Percentiles rank a stretch among this genome's conserved stretches.
These are phyloP conservation scores for Ophthalmotilapia sp. DNA, from an alignment of 2,113 vertebrate genomes.

Conservation along the genomic window DNA sequence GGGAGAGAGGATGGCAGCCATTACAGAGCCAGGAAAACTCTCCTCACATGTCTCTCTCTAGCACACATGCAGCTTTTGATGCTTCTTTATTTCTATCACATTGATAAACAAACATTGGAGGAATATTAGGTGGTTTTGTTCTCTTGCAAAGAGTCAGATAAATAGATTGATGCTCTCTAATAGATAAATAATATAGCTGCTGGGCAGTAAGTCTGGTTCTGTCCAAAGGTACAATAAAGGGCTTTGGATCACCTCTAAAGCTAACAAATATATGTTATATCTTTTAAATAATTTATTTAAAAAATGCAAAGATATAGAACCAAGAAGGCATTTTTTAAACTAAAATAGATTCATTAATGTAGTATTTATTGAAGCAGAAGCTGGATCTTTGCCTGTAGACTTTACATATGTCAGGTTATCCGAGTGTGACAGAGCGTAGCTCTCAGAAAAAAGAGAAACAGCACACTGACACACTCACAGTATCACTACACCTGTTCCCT, in stretches of 20 bases:
- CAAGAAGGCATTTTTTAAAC: neutral
- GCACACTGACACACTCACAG: neutral
- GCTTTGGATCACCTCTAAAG: neutral
- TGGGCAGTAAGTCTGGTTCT: neutral
- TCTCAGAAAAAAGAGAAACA: neutral
- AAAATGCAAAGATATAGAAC: neutral
- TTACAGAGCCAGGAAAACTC: conserved; percentile 40
- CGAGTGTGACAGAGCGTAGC: neutral
- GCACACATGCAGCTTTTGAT: neutral
- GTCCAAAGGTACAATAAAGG: neutral
- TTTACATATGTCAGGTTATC: neutral
- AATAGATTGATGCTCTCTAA: neutral
- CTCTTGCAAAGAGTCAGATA: neutral
- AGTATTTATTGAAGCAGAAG: neutral
- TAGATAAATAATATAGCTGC: neutral
- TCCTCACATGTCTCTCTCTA: neutral
- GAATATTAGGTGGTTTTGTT: neutral
- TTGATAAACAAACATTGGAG: neutral
- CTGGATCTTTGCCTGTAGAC: neutral
- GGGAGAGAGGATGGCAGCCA: conserved; percentile 33
- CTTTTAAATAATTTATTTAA: neutral
- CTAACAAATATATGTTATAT: neutral
- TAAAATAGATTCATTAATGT: neutral
- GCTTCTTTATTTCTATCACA: neutral
- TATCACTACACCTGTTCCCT: neutral